Conservation (phyloP, 53 echinoderm and acorn worm species). For the Pentamera pediparva region DNA sequence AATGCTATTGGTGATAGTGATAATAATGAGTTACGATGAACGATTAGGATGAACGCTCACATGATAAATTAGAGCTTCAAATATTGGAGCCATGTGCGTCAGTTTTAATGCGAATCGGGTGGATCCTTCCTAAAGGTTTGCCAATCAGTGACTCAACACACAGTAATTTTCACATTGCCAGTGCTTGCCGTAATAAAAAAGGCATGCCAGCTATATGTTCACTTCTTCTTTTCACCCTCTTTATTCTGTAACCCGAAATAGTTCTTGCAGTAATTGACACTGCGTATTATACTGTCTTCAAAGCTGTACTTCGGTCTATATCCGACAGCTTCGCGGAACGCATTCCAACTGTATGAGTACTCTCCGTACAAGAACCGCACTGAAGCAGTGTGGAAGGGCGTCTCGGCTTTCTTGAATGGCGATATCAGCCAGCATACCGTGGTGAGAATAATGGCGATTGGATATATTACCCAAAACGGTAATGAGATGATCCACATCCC, state of each 20-base stretch:
- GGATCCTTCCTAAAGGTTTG: too few species aligned
- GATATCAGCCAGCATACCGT: constrained; percentile 36
- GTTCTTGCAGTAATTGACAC: constrained; percentile 39
- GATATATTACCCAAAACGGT: constrained; percentile 53
- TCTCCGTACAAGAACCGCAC: constrained; percentile 33
- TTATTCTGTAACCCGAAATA: background rate
- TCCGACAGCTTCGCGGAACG: constrained; percentile 28
- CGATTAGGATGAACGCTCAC: too few species aligned
- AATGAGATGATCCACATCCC: constrained; percentile 18
- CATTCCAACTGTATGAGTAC: constrained; percentile 34
- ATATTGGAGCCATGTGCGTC: too few species aligned
- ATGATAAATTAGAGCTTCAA: too few species aligned
- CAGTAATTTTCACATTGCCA: too few species aligned
- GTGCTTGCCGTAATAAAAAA: too few species aligned
- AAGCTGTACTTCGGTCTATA: constrained; percentile 53
- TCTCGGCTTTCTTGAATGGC: constrained; percentile 20
- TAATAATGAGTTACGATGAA: too few species aligned
- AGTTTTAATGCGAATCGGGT: too few species aligned
- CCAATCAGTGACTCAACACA: too few species aligned
- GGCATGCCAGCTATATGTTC: too few species aligned
- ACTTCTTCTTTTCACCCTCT: background rate
- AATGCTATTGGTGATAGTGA: too few species aligned
- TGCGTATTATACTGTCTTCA: constrained; percentile 41
- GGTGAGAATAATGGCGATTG: constrained; percentile 38
- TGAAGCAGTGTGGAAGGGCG: constrained; percentile 19